Evolutionary conservation across 2,797 vertebrate species (phyloP).

Genomic region (Sebastes elongatus): DNA sequence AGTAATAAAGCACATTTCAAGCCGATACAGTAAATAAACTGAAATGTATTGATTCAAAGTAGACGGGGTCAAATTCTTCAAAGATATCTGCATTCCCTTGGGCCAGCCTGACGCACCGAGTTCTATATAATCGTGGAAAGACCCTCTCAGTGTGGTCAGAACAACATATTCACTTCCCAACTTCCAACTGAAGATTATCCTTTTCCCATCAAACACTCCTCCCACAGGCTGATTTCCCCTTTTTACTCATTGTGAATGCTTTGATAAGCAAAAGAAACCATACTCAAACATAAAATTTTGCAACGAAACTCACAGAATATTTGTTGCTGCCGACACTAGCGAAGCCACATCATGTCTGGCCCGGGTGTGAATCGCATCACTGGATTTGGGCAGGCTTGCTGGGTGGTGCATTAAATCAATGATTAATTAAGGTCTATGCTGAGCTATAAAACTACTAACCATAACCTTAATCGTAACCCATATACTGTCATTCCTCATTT

Average conservation of each 20-base stretch:
- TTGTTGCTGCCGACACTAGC: not conserved
- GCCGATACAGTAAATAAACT: not conserved
- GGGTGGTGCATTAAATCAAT: not conserved
- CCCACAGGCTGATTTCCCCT: constrained; percentile 26
- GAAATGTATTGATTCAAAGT: not conserved
- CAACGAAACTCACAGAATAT: constrained; percentile 15
- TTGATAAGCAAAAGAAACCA: constrained; percentile 13
- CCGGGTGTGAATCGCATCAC: not conserved
- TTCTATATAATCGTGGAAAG: constrained; percentile 26
- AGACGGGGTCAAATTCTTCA: not conserved
- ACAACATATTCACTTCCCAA: constrained; percentile 26
- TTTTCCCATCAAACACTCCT: constrained; percentile 39
- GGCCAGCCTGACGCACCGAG: not conserved
- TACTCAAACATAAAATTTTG: not conserved
- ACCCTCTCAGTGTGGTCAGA: constrained; percentile 31
- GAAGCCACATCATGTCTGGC: not conserved
- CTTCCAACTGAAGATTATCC: constrained; percentile 24
- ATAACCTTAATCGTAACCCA: not conserved
- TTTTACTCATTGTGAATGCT: constrained; percentile 33
- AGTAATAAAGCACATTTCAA: not conserved
- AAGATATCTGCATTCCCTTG: not conserved
- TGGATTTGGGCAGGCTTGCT: not conserved
- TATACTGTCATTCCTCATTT: not conserved
- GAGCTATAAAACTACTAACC: not conserved
- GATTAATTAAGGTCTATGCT: not conserved